These are phyloP conservation scores for Tetramorium alpestre DNA, from an alignment of 1,140 invertebrate species.

Conservation along the genomic window DNA sequence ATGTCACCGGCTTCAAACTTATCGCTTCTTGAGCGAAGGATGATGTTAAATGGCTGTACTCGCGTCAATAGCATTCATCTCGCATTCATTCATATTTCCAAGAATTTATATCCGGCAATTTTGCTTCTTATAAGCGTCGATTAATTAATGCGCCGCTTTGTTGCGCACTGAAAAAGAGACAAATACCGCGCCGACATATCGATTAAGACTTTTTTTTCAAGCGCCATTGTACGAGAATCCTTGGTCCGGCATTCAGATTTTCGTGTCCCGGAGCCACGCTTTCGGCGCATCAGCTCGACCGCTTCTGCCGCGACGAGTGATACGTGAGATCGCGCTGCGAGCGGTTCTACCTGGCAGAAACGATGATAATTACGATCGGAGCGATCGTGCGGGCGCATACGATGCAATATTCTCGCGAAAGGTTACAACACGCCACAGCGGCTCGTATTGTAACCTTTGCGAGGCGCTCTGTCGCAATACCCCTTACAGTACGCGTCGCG, in stretches of 20 bases:
- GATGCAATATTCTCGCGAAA: conserved; percentile 62
- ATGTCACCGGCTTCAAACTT: neutral
- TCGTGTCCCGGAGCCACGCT: neutral
- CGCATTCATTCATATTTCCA: neutral
- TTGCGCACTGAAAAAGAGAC: neutral
- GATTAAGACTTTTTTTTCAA: neutral
- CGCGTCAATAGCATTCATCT: neutral
- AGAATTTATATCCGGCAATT: neutral
- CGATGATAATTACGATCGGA: conserved; percentile 66
- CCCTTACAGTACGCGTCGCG: conserved; percentile 58
- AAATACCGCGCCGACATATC: neutral
- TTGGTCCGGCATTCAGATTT: neutral
- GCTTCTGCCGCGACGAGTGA: neutral
- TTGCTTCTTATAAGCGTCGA: neutral
- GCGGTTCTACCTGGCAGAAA: conserved; percentile 18
- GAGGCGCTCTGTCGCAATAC: conserved; percentile 62
- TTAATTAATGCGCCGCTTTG: neutral
- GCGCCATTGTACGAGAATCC: neutral
- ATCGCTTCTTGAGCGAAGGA: neutral
- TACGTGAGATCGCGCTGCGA: conserved; percentile 12
- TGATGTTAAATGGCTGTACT: neutral
- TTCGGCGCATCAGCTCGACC: neutral
- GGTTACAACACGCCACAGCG: conserved; percentile 70
- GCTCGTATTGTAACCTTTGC: conserved; percentile 74
- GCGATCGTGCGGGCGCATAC: conserved; percentile 57